A percentile compares a stretch with the other conserved stretches of the same genome.
Evolutionary conservation across 2,113 vertebrate genomes (phyloP).

Genomic region (Chloropsis hardwickii): DNA sequence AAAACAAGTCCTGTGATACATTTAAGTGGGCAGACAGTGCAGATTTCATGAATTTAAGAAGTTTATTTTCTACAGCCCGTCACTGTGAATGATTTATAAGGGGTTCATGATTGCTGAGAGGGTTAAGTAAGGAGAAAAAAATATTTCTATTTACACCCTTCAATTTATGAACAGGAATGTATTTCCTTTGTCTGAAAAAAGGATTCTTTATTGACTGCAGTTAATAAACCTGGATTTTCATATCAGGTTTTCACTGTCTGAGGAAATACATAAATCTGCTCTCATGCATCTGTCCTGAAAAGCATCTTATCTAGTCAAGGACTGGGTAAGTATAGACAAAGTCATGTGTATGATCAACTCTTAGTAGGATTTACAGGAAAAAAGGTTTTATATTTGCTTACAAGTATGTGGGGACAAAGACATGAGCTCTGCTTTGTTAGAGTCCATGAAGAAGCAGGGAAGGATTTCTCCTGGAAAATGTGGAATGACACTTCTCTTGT

Average conservation of each 20-base stretch:
- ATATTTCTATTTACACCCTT: background rate
- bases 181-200: background rate
- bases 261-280: background rate
- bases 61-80: background rate
- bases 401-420: background rate
- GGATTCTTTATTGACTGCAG: background rate
- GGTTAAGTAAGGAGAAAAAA: background rate
- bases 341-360: background rate
- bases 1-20: background rate
- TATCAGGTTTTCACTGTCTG: background rate
- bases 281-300: background rate
- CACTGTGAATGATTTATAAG: background rate
- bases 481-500: background rate
- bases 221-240: background rate
- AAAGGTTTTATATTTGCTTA: background rate
- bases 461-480: background rate
- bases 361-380: background rate
- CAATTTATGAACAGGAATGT: background rate
- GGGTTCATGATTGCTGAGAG: background rate
- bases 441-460: background rate
- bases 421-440: background rate
- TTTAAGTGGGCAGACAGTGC: background rate
- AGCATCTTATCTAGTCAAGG: background rate
- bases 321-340: background rate
- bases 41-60: background rate